Evolutionary conservation across 1,140 invertebrate species (phyloP).

Genomic region (Acromyrmex heyeri): DNA sequence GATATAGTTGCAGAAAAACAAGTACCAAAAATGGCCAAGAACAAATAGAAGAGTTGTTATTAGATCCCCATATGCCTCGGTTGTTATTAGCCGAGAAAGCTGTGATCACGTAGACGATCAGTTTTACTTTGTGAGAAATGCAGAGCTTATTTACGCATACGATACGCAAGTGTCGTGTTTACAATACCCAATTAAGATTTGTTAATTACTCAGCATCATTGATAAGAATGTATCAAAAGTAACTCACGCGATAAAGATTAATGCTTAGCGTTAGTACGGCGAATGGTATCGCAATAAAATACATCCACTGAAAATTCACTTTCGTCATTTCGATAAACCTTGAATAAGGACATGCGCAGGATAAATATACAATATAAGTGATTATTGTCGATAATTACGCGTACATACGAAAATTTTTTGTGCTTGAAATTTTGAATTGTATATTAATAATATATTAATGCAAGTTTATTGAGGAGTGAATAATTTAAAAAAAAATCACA

Average conservation of each 20-base stretch:
- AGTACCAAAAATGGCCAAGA: constrained; percentile 9
- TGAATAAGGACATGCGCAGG: neutral
- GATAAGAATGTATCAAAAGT: neutral
- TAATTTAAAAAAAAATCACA: neutral
- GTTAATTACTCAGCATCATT: neutral
- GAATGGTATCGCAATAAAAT: neutral
- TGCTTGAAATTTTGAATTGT: neutral
- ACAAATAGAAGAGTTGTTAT: neutral
- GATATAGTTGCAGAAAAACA: constrained; percentile 41
- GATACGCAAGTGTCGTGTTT: neutral
- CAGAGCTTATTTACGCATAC: neutral
- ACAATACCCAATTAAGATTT: neutral
- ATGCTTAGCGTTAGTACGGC: constrained; percentile 2
- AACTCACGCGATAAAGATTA: constrained; percentile 61
- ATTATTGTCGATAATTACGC: neutral
- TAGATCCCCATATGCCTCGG: neutral
- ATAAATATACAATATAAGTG: neutral
- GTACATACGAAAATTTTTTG: neutral
- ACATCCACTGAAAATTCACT: neutral
- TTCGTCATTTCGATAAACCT: constrained; percentile 37
- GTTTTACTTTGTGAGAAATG: neutral
- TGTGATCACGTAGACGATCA: constrained; percentile 18
- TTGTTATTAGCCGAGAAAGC: constrained; percentile 28
- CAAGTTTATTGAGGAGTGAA: neutral
- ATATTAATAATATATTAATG: neutral